Conservation (phyloP, 2,888 invertebrate genomes). For the Ectemnius continuus region DNA sequence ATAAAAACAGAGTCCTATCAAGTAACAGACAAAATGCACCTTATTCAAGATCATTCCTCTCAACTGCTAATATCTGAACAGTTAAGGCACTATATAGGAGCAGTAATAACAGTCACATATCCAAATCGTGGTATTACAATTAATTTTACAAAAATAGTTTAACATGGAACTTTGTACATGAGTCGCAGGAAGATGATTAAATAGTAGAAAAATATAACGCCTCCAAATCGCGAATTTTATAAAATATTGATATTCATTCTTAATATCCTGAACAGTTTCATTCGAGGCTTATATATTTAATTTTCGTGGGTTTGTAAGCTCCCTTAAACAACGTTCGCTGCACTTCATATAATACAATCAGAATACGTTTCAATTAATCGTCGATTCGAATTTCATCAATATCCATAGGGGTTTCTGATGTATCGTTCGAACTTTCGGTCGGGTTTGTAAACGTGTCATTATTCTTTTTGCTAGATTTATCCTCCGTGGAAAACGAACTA, state of each 20-base stretch:
- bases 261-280: slow-evolving; percentile 8
- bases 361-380: not conserved
- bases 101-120: slow-evolving; percentile 18
- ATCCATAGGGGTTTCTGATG: not conserved
- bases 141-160: slow-evolving; percentile 26
- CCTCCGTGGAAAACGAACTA: not conserved
- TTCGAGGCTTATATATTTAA: not conserved
- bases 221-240: not conserved
- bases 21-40: no score
- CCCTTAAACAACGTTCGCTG: not conserved
- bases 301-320: not conserved
- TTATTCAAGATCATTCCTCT: no score
- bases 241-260: slow-evolving; percentile 3
- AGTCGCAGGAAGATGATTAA: slow-evolving; percentile 16
- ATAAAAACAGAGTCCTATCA: no score
- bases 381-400: not conserved
- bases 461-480: not conserved
- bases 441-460: not conserved
- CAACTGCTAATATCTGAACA: not conserved
- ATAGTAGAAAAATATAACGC: slow-evolving; percentile 12
- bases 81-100: slow-evolving; percentile 6
- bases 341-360: slow-evolving; percentile 7
- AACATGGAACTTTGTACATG: slow-evolving; percentile 37
- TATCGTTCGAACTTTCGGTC: not conserved
- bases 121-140: slow-evolving; percentile 8